phyloP scores from a whole-genome alignment of 2,888 invertebrate species.

The Phoenoteleia sp. region DNA sequence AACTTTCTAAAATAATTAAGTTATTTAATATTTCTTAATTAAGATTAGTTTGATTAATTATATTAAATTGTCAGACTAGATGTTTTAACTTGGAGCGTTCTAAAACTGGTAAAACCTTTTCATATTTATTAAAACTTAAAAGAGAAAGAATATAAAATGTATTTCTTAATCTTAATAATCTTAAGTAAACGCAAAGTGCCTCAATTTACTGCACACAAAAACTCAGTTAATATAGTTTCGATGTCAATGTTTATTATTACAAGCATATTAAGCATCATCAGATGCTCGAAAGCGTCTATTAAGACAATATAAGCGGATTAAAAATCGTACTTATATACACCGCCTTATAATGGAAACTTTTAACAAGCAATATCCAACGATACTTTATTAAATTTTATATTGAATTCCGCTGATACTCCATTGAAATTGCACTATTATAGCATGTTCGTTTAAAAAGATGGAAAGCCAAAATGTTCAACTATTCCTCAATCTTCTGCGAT shows the following conservation, averaged over 20 bases:
- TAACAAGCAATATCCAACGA: conserved; percentile 6
- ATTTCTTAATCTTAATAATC: too few relatives aligned
- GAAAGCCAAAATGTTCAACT: too few relatives aligned
- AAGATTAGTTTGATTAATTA: too few relatives aligned
- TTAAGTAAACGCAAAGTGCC: too few relatives aligned
- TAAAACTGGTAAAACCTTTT: too few relatives aligned
- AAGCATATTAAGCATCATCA: conserved; percentile 6
- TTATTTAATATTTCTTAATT: too few relatives aligned
- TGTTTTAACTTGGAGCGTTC: too few relatives aligned
- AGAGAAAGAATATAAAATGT: too few relatives aligned
- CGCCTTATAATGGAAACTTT: neutral
- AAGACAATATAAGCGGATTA: neutral
- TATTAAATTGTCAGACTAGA: too few relatives aligned
- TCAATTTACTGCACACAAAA: neutral
- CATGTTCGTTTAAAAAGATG: too few relatives aligned
- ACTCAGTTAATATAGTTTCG: neutral
- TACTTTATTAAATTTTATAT: conserved; percentile 4
- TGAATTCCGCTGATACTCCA: neutral
- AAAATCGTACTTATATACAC: neutral
- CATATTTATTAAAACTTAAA: too few relatives aligned
- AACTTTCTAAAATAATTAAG: neutral
- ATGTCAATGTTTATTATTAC: conserved; percentile 10
- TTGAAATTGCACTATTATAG: neutral
- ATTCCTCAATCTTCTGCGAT: neutral
- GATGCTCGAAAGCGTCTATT: neutral